Evolutionary conservation across 30 jellyfish, hydroid and myxozoan species (phyloP), one percentile per base, ranked within the genome.

Genomic region (Nemopilema nomurai): DNA sequence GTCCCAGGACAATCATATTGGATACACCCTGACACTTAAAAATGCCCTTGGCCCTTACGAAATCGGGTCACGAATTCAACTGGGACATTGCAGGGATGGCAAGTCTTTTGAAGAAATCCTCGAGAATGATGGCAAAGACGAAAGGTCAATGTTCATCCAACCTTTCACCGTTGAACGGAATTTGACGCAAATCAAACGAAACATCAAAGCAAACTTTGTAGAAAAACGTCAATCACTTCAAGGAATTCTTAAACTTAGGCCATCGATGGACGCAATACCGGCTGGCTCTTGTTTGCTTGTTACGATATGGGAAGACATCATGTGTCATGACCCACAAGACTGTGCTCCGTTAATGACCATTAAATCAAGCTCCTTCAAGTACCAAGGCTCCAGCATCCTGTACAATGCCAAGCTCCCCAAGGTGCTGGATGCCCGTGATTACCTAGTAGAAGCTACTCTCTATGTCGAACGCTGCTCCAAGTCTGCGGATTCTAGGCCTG

Each of bases 261-360:
- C 90, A 26, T 29, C 80, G 4, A 20, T 82, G 18, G 24, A 26
- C 3, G 16, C 32, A 30, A 18, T 82, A 0, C 90, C 90, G 17
- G 67, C 67, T 23, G 25, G 51, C 63, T 69, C 90, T 13, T 82
- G 90, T 51, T 25, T 82, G 76, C 62, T 17, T 30, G 18, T 82
- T 23, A 33, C 79, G 66, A 28, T 82, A 22, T 68, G 83, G 78
- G 8, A 18, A 8, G 84, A 69, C 51, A 52, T 20, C 0, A 21
- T 1, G 1, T 82, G 90, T 51, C 90, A 82, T 82, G 90, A 84
- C 0, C 83, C 83, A 28, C 9, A 19, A 31, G 81, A 24, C 26
- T 82, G 90, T 26, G 23, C 20, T 20, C 77, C 83, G 20, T 41
- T 50, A 0, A 73, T 32, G 18, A 28, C 26, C 1, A 23, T 51